These are phyloP conservation scores for Spodoptera picta DNA, from an alignment of 2,888 invertebrate species.

Conservation along the genomic window DNA sequence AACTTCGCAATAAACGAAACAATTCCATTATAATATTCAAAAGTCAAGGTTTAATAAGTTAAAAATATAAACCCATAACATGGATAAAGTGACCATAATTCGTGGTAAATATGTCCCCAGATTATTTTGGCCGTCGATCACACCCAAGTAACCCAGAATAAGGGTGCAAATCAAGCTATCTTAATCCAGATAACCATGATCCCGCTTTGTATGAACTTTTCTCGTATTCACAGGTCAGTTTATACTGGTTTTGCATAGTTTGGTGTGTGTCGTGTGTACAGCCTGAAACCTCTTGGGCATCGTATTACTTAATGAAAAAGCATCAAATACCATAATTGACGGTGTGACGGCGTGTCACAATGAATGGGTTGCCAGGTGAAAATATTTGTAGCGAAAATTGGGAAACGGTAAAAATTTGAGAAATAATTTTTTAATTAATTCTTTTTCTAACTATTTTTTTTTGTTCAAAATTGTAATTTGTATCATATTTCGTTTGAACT, in stretches of 20 bases:
- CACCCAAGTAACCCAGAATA: conserved; percentile 68
- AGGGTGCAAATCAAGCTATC: too few relatives aligned
- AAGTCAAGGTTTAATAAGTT: conserved; percentile 34
- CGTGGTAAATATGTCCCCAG: conserved; percentile 52
- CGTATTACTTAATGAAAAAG: conserved; percentile 83
- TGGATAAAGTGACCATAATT: conserved; percentile 43
- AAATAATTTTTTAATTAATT: too few relatives aligned
- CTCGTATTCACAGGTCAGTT: too few relatives aligned
- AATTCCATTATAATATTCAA: conserved; percentile 39
- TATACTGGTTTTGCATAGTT: too few relatives aligned
- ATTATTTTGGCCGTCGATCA: conserved; percentile 57
- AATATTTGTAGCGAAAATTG: not conserved
- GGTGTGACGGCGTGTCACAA: conserved; percentile 54
- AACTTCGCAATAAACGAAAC: conserved; percentile 3
- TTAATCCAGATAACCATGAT: too few relatives aligned
- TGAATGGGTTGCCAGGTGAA: conserved; percentile 47
- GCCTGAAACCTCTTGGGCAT: conserved; percentile 68
- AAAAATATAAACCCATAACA: conserved; percentile 40
- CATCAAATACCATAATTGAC: conserved; percentile 87
- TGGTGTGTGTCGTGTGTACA: too few relatives aligned
- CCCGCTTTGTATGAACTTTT: too few relatives aligned
- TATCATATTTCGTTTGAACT: too few relatives aligned
- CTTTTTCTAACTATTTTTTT: not conserved
- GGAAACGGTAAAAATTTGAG: not conserved
- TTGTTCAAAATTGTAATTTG: too few relatives aligned